Base-by-base conservation (phyloP, 2,113 vertebrate genomes). In the Triplophysa tibetana region DNA sequence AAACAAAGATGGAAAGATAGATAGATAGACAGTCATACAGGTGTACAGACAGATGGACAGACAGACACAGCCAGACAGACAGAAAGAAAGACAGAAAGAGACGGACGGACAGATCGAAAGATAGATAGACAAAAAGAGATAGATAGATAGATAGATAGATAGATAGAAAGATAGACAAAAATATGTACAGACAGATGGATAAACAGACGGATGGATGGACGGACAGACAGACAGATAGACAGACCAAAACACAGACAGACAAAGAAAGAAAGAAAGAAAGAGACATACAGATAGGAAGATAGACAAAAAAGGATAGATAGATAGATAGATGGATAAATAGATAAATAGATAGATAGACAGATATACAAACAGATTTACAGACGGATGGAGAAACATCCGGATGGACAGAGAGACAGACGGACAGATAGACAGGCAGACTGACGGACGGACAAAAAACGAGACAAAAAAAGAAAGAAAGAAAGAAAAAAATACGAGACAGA, bases 301-400 rank as follows among this genome's bases (percentile, higher is more conserved):
- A n/a, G 67, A 41, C 2, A 52, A 3, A 52, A 1, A 16, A 29
- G 70, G 62, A 13, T 1, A 66, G 24, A 45, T 2, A 70, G 52
- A 81, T 26, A 79, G 78, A 67, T 17, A 76, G 63, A 21, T 7
- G 24, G 10, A n/a, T 19, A 19, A 65, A 52, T 8, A 76, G 62
- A 77, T 12, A 70, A 41, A 78, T 2, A 70, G 52, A 81, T 24
- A 79, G 78, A 67, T 17, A 75, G 63, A 21, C 13, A 45, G 10
- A n/a, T 17, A 19, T 1, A 54, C 1, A n/a, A 9, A 70, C 2
- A 29, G 48, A 29, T 1, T 4, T 24, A 54, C 8, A 6, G 45
- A 10, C 8, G 2, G 45, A 54, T 9, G 5, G 14, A 70, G 8
- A 33, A 48, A 70, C 23, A 19, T 5, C 54, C 8, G 4, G 48